A percentile compares a stretch with the other conserved stretches of the same genome.
phyloP scores from a whole-genome alignment of 2,888 invertebrate genomes.

The Orthonevra nobilis region DNA sequence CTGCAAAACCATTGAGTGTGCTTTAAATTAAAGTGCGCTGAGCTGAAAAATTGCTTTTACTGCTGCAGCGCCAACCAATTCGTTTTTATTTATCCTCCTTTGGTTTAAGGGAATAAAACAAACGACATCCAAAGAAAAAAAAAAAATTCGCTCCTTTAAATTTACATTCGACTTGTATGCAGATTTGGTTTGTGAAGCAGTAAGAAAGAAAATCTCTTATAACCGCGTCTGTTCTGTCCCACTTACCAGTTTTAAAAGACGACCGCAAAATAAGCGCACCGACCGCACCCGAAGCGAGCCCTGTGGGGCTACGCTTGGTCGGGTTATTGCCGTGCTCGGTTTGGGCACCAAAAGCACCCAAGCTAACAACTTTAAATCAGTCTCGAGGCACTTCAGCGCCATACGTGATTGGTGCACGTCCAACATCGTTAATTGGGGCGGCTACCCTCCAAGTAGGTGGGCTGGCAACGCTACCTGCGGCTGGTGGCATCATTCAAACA shows the following conservation, averaged over 20 bases:
- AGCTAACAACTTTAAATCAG: conserved; percentile 71
- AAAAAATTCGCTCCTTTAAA: conserved; percentile 22
- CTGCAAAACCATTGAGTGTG: conserved; percentile 42
- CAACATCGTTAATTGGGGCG: conserved; percentile 53
- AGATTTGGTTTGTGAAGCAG: conserved; percentile 45
- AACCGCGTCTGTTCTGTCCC: conserved; percentile 37
- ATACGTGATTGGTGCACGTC: conserved; percentile 72
- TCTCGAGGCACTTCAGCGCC: conserved; percentile 74
- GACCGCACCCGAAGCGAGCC: conserved; percentile 75
- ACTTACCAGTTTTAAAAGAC: conserved; percentile 48
- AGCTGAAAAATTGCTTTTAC: conserved; percentile 80
- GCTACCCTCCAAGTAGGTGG: conserved; percentile 55
- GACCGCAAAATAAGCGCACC: conserved; percentile 75
- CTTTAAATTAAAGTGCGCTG: conserved; percentile 80
- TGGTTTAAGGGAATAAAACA: conserved; percentile 18
- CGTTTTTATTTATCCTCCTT: conserved; percentile 50
- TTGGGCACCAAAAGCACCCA: conserved; percentile 76
- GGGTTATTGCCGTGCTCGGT: conserved; percentile 78
- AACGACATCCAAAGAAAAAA: conserved; percentile 1
- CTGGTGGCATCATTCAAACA: conserved; percentile 31
- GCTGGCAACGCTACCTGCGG: conserved; percentile 45
- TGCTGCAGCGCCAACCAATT: conserved; percentile 64
- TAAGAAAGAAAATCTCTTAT: conserved; percentile 39
- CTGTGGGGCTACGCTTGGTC: conserved; percentile 78
- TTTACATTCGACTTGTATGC: conserved; percentile 47